These are phyloP conservation scores for Poecile montanus DNA, from an alignment of 2,797 vertebrate genomes.

Conservation along the genomic window DNA sequence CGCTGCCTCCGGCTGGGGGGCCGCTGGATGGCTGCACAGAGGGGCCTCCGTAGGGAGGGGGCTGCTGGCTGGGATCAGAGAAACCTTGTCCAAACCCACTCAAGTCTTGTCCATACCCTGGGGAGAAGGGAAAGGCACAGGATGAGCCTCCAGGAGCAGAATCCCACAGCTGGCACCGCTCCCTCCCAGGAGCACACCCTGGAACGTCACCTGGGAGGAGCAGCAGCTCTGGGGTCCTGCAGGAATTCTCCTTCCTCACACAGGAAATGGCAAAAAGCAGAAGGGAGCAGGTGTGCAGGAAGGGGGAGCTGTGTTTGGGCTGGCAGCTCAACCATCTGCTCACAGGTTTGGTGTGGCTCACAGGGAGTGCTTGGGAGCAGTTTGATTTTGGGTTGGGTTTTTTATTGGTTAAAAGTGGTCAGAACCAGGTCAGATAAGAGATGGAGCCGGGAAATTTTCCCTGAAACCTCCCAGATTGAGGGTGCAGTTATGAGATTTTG, in stretches of 20 bases:
- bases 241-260: neutral
- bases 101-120: conserved; percentile 98
- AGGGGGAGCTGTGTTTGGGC: neutral
- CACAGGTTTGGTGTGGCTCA: neutral
- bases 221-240: neutral
- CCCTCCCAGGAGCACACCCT: fast-evolving
- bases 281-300: neutral
- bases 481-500: neutral
- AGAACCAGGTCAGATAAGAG: neutral
- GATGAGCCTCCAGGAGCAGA: neutral
- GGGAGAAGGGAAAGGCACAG: neutral
- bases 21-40: conserved; percentile 87
- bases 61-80: conserved; percentile 92
- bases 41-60: conserved; percentile 88
- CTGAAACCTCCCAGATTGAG: neutral
- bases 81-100: conserved; percentile 95
- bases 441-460: neutral
- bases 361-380: neutral
- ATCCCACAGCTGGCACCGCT: fast-evolving
- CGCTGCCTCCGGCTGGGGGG: conserved; percentile 85
- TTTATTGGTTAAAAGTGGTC: neutral
- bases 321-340: neutral
- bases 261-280: neutral
- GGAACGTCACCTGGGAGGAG: fast-evolving
- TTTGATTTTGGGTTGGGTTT: neutral